Percentiles rank a stretch among this genome's conserved stretches.
phyloP scores from a whole-genome alignment of 1,140 invertebrate species.

The Diorhabda carinulata region DNA sequence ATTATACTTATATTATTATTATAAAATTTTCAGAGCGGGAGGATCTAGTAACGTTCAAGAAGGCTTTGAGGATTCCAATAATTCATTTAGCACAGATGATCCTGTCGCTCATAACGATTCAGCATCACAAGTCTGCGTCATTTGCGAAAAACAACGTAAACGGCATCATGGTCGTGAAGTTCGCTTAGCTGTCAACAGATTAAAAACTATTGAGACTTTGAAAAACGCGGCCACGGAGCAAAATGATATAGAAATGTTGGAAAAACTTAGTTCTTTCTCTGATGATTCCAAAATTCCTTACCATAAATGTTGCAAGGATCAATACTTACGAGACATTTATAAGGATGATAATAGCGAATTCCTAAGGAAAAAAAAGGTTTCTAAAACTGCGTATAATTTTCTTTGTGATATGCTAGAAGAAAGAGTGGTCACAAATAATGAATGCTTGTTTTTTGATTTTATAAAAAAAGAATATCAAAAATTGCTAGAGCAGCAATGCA shows the following conservation, averaged over 20 bases:
- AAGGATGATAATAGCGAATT: too few relatives aligned
- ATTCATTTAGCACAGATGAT: constrained; percentile 16
- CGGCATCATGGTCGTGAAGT: constrained; percentile 21
- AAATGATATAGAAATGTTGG: constrained; percentile 23
- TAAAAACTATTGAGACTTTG: constrained; percentile 18
- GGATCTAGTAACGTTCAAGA: constrained; percentile 13
- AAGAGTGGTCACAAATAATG: constrained; percentile 4
- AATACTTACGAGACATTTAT: constrained; percentile 21
- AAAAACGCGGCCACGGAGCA: constrained; percentile 18
- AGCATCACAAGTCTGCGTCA: constrained; percentile 18
- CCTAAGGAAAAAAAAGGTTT: too few relatives aligned
- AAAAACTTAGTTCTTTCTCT: constrained; percentile 25
- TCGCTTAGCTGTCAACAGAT: constrained; percentile 17
- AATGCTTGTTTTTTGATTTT: constrained; percentile 16
- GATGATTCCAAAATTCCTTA: constrained; percentile 22
- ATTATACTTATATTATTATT: constrained; percentile 18
- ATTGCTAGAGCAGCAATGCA: constrained; percentile 12
- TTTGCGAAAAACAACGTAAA: constrained; percentile 22
- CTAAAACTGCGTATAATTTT: too few relatives aligned
- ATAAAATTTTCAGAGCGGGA: constrained; percentile 13
- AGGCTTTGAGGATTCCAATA: constrained; percentile 16
- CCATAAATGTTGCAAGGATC: constrained; percentile 27
- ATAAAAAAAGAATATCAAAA: constrained; percentile 13
- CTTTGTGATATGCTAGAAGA: too few relatives aligned
- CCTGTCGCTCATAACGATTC: constrained; percentile 16